Percentiles rank a stretch among this genome's conserved stretches.
Evolutionary conservation across 2,113 vertebrate species (phyloP).

Genomic region (Phrynosoma platyrhinos): DNA sequence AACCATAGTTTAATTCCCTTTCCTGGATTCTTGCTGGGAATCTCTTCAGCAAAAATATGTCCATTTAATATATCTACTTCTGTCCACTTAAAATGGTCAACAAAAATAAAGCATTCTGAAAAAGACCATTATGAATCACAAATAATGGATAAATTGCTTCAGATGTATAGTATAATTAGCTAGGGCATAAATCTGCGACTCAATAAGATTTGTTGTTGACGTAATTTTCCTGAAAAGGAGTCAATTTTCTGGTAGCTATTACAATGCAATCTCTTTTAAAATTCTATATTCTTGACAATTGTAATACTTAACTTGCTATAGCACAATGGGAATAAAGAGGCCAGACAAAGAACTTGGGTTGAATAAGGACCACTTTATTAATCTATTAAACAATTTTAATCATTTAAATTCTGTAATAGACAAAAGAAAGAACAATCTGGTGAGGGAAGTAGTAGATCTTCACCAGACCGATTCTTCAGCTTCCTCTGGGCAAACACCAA

Average conservation of each 20-base stretch:
- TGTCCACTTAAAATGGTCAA: neutral
- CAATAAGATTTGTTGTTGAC: neutral
- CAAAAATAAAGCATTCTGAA: neutral
- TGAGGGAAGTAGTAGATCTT: too few relatives aligned
- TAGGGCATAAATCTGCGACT: neutral
- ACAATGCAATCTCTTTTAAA: constrained; percentile 36
- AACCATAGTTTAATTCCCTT: neutral
- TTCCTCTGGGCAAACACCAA: too few relatives aligned
- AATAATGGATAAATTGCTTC: neutral
- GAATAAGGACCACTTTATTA: too few relatives aligned
- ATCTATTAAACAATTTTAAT: too few relatives aligned
- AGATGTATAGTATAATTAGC: neutral
- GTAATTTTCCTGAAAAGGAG: neutral
- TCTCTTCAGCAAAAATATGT: neutral
- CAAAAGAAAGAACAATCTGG: too few relatives aligned
- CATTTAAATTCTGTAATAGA: too few relatives aligned
- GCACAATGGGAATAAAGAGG: too few relatives aligned
- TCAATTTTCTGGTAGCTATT: neutral
- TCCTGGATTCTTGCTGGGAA: neutral
- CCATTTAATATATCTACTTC: neutral
- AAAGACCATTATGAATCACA: neutral
- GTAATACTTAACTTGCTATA: neutral
- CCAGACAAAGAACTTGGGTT: too few relatives aligned
- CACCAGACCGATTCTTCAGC: too few relatives aligned
- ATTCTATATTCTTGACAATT: constrained; percentile 17